phyloP scores from a whole-genome alignment of 30 jellyfish, hydroid and myxozoan genomes.

The Chironex yamaguchii region DNA sequence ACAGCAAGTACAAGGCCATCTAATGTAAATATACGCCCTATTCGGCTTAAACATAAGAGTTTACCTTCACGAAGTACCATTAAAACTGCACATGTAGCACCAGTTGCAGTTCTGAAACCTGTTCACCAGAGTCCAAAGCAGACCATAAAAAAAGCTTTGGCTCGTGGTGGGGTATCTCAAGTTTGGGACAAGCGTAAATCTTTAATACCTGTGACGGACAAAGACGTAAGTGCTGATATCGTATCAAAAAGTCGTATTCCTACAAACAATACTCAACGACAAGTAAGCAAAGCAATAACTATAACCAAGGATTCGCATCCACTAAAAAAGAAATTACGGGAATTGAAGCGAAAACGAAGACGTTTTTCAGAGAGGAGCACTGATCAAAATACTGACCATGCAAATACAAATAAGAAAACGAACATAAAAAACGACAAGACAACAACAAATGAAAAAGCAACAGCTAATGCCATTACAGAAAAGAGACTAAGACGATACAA shows the following conservation, averaged over 20 bases:
- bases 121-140: neutral
- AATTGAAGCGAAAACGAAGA: neutral
- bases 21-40: neutral
- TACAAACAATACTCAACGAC: no score
- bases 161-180: neutral
- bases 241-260: constrained; percentile 72
- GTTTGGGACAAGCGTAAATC: constrained; percentile 78
- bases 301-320: neutral
- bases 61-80: neutral
- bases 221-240: constrained; percentile 32
- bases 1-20: no score
- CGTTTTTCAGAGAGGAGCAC: neutral
- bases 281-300: neutral
- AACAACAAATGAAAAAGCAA: no score
- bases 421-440: no score
- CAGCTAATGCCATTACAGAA: neutral
- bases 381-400: no score
- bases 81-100: neutral
- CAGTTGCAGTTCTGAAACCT: neutral
- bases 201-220: constrained; percentile 6
- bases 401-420: no score
- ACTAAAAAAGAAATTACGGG: no score
- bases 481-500: neutral
- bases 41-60: no score
- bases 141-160: no score